A percentile compares a stretch with the other conserved stretches of the same genome.
phyloP scores from a whole-genome alignment of 2,797 vertebrate genomes.

The Eleutherodactylus coqui region DNA sequence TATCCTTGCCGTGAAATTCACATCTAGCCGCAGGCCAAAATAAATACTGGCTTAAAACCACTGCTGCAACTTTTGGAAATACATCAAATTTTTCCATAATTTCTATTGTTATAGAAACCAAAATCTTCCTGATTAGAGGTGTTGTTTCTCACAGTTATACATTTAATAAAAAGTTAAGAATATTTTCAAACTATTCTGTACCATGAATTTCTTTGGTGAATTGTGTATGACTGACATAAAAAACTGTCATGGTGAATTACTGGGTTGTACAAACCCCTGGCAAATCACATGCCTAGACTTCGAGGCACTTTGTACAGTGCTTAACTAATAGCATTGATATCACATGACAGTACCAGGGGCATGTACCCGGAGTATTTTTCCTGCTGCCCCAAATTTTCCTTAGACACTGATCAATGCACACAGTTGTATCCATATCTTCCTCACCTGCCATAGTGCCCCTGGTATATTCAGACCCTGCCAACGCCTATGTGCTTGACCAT shows the following conservation, averaged over 20 bases:
- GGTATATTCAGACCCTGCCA: background rate
- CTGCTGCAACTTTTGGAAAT: constrained; percentile 30
- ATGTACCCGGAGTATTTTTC: background rate
- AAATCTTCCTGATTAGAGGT: background rate
- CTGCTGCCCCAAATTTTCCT: background rate
- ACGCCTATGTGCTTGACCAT: background rate
- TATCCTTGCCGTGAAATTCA: constrained; percentile 44
- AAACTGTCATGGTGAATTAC: background rate
- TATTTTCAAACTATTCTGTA: background rate
- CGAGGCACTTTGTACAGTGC: background rate
- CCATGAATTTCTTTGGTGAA: background rate
- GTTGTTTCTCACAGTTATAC: background rate
- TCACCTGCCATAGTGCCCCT: background rate
- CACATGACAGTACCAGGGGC: background rate
- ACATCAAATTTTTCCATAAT: background rate
- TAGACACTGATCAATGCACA: background rate
- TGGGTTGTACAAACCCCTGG: background rate
- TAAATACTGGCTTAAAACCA: constrained; percentile 47
- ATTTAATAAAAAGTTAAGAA: background rate
- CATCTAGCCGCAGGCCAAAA: constrained; percentile 48
- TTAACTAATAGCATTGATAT: background rate
- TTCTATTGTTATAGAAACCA: constrained; percentile 5
- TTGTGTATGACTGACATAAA: background rate
- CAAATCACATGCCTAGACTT: background rate
- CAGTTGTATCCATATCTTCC: background rate